Evolutionary conservation across 1,140 invertebrate genomes (phyloP).

Genomic region (Rhyzopertha dominica): DNA sequence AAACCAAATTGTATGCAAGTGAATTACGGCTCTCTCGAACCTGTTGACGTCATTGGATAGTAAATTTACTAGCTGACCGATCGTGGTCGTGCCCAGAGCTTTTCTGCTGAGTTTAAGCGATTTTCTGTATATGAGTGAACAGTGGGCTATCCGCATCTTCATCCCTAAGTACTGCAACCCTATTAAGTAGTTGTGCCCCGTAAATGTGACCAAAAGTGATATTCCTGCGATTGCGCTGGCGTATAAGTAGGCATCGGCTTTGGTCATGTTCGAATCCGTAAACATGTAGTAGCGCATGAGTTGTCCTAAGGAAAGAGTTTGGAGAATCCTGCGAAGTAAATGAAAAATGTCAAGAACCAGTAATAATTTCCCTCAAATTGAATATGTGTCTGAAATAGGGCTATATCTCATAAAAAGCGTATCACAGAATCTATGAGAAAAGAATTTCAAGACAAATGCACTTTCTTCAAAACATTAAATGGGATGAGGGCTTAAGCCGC

Average conservation of each 20-base stretch:
- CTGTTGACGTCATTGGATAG: slow-evolving; percentile 76
- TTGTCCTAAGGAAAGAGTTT: slow-evolving; percentile 33
- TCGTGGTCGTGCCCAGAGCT: slow-evolving; percentile 72
- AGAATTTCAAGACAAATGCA: too few species aligned
- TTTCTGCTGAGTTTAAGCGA: slow-evolving; percentile 56
- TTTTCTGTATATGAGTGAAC: slow-evolving; percentile 79
- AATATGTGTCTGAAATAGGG: too few species aligned
- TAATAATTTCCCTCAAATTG: too few species aligned
- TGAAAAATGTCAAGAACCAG: too few species aligned
- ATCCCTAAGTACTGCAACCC: slow-evolving; percentile 61
- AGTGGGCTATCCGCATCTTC: slow-evolving; percentile 72
- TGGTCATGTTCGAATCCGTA: too few species aligned
- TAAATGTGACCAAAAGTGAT: slow-evolving; percentile 57
- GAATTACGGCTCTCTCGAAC: slow-evolving; percentile 61
- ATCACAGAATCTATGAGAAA: too few species aligned
- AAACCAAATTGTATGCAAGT: slow-evolving; percentile 63
- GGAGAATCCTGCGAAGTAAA: too few species aligned
- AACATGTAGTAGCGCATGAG: slow-evolving; percentile 56
- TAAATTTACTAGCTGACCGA: slow-evolving; percentile 81
- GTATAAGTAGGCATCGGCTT: slow-evolving; percentile 60
- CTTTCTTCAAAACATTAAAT: too few species aligned
- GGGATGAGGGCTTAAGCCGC: too few species aligned
- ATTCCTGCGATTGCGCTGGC: slow-evolving; percentile 65
- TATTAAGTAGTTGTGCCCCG: slow-evolving; percentile 77
- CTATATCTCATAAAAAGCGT: too few species aligned